Percentiles rank a stretch among this genome's conserved stretches.
These are phyloP conservation scores for Amphiduros pacificus DNA, from an alignment of 2,888 invertebrate genomes.

Conservation along the genomic window DNA sequence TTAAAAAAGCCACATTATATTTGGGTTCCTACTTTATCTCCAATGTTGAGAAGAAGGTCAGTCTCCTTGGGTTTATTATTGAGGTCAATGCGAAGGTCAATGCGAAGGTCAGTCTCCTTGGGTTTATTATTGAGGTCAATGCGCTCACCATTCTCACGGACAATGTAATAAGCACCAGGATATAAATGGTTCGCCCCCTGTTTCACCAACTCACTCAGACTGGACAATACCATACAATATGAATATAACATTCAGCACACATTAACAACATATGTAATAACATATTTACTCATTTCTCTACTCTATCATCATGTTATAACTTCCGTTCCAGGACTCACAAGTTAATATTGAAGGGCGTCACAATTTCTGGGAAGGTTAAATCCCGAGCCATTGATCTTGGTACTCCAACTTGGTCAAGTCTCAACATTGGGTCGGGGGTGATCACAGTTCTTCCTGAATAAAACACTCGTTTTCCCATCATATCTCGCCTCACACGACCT, in stretches of 20 bases:
- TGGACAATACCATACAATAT: too few relatives aligned
- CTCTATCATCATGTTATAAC: too few relatives aligned
- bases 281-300: too few relatives aligned
- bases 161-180: constrained; percentile 99
- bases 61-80: constrained; percentile 78
- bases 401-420: constrained; percentile 96
- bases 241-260: not conserved
- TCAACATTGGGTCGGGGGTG: constrained; percentile 66
- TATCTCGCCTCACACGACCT: constrained; percentile 96
- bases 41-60: constrained; percentile 58
- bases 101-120: not conserved
- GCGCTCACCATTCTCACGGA: constrained; percentile 96
- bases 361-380: constrained; percentile 97
- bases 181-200: constrained; percentile 96
- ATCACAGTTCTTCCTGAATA: constrained; percentile 97
- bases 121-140: constrained; percentile 85
- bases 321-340: too few relatives aligned
- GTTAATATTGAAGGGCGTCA: constrained; percentile 99
- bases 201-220: constrained; percentile 88
- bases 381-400: constrained; percentile 98
- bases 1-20: too few relatives aligned
- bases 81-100: not conserved
- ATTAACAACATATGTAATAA: too few relatives aligned
- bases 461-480: constrained; percentile 99
- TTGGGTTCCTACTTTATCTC: constrained; percentile 59